Percentiles rank a stretch among this genome's conserved stretches.
phyloP scores from a whole-genome alignment of 2,113 vertebrate genomes.

The Mustela nigripes region DNA sequence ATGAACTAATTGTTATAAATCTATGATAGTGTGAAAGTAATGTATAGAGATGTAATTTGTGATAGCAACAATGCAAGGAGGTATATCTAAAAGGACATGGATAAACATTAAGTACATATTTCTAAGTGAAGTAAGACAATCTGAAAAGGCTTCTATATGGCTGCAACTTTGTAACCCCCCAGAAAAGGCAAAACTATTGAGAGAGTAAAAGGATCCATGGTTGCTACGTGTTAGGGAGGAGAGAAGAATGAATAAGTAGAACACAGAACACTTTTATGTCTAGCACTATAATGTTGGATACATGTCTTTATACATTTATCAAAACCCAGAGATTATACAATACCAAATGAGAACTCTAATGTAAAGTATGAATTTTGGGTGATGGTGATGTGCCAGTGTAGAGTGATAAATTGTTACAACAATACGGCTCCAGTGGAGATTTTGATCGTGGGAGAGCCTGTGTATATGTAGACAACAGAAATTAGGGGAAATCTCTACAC shows the following conservation, averaged over 20 bases:
- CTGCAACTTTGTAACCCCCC: not conserved
- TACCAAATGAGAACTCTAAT: not conserved
- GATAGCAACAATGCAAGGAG: not conserved
- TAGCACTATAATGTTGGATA: not conserved
- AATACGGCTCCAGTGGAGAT: not conserved
- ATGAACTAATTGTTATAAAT: not conserved
- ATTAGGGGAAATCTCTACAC: not conserved
- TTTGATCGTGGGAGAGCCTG: not conserved
- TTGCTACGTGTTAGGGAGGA: not conserved
- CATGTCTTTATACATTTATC: not conserved
- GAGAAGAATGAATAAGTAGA: not conserved
- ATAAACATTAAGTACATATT: not conserved
- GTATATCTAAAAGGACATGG: not conserved
- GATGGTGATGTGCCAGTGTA: not conserved
- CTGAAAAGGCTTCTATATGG: not conserved
- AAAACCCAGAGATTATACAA: not conserved
- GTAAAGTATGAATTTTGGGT: not conserved
- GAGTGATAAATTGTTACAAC: not conserved
- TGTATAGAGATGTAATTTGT: not conserved
- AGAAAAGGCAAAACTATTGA: not conserved
- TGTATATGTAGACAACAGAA: not conserved
- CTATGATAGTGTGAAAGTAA: not conserved
- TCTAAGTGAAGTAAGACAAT: not conserved
- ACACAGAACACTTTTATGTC: not conserved
- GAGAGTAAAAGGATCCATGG: not conserved